Percentiles rank a stretch among this genome's conserved stretches.
phyloP scores from a whole-genome alignment of 2,888 invertebrate genomes.

The Philaethria dido region DNA sequence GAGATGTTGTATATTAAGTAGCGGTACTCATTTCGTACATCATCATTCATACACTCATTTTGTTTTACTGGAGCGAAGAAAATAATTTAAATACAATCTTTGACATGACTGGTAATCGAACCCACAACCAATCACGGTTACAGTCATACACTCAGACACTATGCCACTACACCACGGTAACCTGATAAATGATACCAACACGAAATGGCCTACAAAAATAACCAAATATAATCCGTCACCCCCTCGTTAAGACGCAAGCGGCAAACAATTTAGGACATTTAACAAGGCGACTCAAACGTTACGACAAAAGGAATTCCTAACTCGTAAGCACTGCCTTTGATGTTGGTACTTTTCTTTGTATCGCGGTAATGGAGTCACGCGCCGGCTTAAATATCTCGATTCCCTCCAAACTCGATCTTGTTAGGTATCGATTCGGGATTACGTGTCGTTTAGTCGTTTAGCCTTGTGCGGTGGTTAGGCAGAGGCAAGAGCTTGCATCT shows the following conservation, averaged over 20 bases:
- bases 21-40: no score
- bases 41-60: no score
- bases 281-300: slow-evolving; percentile 46
- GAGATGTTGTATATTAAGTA: no score
- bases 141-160: no score
- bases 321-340: slow-evolving; percentile 56
- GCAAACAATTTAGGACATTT: slow-evolving; percentile 49
- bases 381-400: slow-evolving; percentile 66
- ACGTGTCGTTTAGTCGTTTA: slow-evolving; percentile 27
- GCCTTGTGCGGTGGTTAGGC: not conserved
- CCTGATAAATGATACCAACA: not conserved
- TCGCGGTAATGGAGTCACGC: slow-evolving; percentile 62
- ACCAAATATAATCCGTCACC: slow-evolving; percentile 40
- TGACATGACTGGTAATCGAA: no score
- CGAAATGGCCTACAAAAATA: slow-evolving; percentile 25
- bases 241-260: slow-evolving; percentile 43
- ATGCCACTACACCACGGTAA: not conserved
- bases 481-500: not conserved
- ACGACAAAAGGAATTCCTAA: slow-evolving; percentile 49
- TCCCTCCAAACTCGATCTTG: slow-evolving; percentile 63
- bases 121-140: no score
- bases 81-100: no score
- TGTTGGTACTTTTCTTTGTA: slow-evolving; percentile 59
- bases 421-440: slow-evolving; percentile 62
- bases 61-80: no score